Conservation (phyloP, 2,888 invertebrate species). For the Agonopterix heracliana region DNA sequence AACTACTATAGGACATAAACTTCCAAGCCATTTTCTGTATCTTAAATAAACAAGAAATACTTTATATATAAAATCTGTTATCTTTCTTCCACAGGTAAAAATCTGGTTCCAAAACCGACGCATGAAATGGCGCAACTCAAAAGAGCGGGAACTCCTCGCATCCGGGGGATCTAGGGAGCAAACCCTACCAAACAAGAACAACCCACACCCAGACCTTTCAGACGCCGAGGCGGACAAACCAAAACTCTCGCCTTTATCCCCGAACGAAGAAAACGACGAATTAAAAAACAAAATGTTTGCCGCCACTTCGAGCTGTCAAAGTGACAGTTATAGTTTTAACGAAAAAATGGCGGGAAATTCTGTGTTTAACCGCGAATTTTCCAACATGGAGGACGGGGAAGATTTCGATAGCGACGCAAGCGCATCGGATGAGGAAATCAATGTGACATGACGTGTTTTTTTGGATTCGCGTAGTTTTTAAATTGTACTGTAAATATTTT, state of each 20-base stretch:
- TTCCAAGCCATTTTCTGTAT: too few relatives aligned
- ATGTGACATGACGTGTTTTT: constrained; percentile 86
- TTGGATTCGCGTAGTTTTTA: constrained; percentile 14
- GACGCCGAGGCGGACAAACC: constrained; percentile 91
- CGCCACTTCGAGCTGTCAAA: constrained; percentile 44
- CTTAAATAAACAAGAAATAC: too few relatives aligned
- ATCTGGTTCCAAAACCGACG: constrained; percentile 96
- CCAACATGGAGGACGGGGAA: constrained; percentile 58
- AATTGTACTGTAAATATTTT: background rate
- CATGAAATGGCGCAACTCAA: constrained; percentile 99
- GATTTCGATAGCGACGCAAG: constrained; percentile 75
- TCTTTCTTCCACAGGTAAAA: constrained; percentile 69
- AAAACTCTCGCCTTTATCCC: constrained; percentile 78
- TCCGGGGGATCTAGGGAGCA: constrained; percentile 96
- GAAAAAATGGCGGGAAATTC: constrained; percentile 52
- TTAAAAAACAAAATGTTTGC: constrained; percentile 50
- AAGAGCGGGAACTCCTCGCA: constrained; percentile 95
- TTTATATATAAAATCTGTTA: too few relatives aligned
- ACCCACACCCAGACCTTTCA: constrained; percentile 95
- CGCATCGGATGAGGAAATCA: constrained; percentile 89
- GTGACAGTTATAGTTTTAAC: constrained; percentile 48
- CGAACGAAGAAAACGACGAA: constrained; percentile 51
- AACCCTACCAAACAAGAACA: constrained; percentile 96
- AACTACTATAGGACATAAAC: too few relatives aligned
- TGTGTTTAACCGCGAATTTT: constrained; percentile 48